phyloP scores from a whole-genome alignment of 2,888 invertebrate species.

The Hofmannophila pseudospretella region DNA sequence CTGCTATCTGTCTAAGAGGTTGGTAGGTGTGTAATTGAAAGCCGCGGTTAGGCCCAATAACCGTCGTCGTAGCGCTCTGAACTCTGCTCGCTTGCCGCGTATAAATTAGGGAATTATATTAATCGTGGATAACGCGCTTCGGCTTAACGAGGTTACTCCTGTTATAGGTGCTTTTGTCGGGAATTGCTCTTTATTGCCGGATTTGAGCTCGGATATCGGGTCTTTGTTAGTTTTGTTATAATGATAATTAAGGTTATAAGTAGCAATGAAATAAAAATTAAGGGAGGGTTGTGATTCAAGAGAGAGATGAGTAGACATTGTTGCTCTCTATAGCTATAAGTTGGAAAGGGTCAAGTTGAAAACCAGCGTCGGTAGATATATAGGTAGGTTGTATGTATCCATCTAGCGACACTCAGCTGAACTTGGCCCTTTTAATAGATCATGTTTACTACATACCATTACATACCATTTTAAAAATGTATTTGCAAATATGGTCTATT shows the following conservation, averaged over 20 bases:
- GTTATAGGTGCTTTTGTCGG: constrained; percentile 3
- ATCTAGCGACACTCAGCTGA: no score
- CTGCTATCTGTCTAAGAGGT: no score
- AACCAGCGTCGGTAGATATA: no score
- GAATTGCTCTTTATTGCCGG: constrained; percentile 4
- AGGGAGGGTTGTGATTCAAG: not conserved
- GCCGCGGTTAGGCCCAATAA: constrained; percentile 54
- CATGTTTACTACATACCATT: no score
- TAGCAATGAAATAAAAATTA: no score
- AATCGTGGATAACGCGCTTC: constrained; percentile 50
- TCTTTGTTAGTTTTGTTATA: constrained; percentile 1
- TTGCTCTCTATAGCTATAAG: no score
- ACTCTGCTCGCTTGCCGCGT: constrained; percentile 42
- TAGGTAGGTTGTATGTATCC: no score
- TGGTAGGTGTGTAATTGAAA: constrained; percentile 42
- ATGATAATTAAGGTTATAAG: not conserved
- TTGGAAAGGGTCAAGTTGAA: no score
- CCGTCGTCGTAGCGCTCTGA: constrained; percentile 35
- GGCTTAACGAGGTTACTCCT: constrained; percentile 14
- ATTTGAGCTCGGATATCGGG: constrained; percentile 2
- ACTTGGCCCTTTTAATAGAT: no score
- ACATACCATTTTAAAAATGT: no score
- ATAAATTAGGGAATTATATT: constrained; percentile 71
- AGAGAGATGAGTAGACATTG: no score
- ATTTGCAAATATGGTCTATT: no score